A percentile compares a stretch with the other conserved stretches of the same genome.
Conservation (phyloP, 2,113 vertebrate genomes). For the Nothocercus nigrocapillus region DNA sequence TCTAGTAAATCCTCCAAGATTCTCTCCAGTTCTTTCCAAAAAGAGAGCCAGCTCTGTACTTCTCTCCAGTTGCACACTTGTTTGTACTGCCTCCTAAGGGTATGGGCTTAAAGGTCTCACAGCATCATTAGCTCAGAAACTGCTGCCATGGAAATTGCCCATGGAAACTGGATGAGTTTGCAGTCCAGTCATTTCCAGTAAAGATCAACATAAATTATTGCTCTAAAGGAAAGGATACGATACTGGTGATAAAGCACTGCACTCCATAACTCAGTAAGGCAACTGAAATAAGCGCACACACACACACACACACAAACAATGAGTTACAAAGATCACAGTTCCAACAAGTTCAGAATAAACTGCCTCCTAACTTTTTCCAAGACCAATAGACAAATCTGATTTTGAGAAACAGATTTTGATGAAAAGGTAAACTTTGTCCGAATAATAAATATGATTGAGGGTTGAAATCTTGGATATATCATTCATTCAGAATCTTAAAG, state of each 20-base stretch:
- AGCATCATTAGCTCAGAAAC: not conserved
- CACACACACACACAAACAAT: not conserved
- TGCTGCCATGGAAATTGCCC: not conserved
- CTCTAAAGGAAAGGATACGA: not conserved
- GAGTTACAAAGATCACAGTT: not conserved
- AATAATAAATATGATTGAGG: not conserved
- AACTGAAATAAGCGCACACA: not conserved
- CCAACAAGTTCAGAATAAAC: not conserved
- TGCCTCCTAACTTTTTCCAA: not conserved
- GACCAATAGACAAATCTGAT: not conserved
- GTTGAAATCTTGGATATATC: not conserved
- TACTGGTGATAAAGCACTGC: not conserved
- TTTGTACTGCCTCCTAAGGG: not conserved
- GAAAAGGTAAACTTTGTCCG: not conserved
- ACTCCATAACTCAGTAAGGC: not conserved
- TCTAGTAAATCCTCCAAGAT: not conserved
- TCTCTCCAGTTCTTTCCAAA: not conserved
- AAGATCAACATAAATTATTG: not conserved
- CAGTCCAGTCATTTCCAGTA: not conserved
- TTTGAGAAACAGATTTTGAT: not conserved
- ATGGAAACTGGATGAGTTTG: not conserved
- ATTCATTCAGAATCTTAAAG: not conserved
- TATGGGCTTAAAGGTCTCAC: not conserved
- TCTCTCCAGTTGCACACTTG: not conserved
- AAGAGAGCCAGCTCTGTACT: accelerated